Base-by-base conservation (phyloP, 2,888 invertebrate genomes). In the Thymelicus lineola region DNA sequence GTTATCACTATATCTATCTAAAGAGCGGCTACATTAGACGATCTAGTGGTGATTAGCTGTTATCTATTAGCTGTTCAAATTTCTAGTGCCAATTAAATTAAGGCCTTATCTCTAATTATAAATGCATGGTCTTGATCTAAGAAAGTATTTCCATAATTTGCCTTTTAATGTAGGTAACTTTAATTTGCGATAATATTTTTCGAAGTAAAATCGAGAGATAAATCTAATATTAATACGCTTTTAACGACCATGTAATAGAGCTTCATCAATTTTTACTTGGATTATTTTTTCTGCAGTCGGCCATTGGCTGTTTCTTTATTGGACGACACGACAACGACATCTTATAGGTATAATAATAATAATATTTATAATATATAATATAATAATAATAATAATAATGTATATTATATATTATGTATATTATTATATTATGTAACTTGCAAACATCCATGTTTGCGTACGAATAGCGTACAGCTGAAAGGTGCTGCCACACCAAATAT, bases 171-270 rank as follows among this genome's bases (percentile, higher is more conserved):
- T 14, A 55, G 1, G 20, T 55, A 14, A 28, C 28, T 28, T 5
- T 6, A 20, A n/a, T 55, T 55, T 14, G 12, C 20, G 55, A 14
- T 14, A 12, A 12, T 14, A 6, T 28, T 7, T 5, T 4, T 55
- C 12, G 20, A 20, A 28, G 20, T 28, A 14, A 55, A 59, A 62
- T 60, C 36, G 28, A 48, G 36, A 57, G 14, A 57, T 65, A 57
- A 64, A 68, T 67, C 65, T 38, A 17, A 63, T 55, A 61, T 71
- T 66, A 73, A 71, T 71, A 59, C 63, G 66, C 50, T 69, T 71
- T 69, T 73, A 73, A 73, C 71, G 69, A 71, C 57, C 63, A 38
- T 64, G 66, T 69, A 73, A 71, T 73, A 73, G 60, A 38, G 46
- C 60, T 58, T 70, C 68, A 63, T 71, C 65, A 59, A 62, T 61